phyloP scores from a whole-genome alignment of 2,888 invertebrate species.

The Ganaspis brasiliensis region DNA sequence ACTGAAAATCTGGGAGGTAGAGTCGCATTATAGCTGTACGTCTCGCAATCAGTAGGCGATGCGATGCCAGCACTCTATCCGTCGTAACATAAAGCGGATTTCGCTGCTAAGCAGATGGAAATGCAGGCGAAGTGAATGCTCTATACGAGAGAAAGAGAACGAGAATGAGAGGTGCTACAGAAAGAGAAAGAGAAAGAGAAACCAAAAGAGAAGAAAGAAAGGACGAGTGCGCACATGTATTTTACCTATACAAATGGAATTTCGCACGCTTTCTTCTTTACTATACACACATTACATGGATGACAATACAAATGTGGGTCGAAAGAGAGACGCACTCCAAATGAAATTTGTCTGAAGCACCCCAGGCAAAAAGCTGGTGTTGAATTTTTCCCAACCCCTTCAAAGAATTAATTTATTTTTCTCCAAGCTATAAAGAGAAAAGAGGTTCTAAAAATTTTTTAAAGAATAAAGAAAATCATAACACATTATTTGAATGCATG shows the following conservation, averaged over 20 bases:
- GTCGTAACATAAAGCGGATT: conserved; percentile 77
- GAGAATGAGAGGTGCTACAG: conserved; percentile 25
- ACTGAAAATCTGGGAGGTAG: conserved; percentile 56
- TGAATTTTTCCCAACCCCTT: conserved; percentile 7
- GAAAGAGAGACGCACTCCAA: conserved; percentile 33
- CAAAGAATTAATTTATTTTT: conserved; percentile 15
- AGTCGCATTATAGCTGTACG: conserved; percentile 60
- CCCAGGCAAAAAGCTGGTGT: conserved; percentile 27
- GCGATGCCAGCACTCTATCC: conserved; percentile 67
- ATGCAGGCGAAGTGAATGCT: conserved; percentile 73
- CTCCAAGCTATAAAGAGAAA: neutral
- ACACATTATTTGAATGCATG: neutral
- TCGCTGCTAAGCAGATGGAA: conserved; percentile 76
- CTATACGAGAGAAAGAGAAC: conserved; percentile 56
- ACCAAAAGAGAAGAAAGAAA: neutral
- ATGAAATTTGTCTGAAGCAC: conserved; percentile 49
- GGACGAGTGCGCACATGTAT: conserved; percentile 47
- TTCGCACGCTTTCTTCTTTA: conserved; percentile 31
- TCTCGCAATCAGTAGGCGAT: conserved; percentile 62
- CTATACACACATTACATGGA: conserved; percentile 38
- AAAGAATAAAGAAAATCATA: neutral
- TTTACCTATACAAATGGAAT: conserved; percentile 29
- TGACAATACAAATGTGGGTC: conserved; percentile 38
- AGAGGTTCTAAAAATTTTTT: neutral
- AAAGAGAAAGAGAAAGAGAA: conserved; percentile 10